Base-by-base conservation (phyloP, 2,113 vertebrate species). In the Parus major region DNA sequence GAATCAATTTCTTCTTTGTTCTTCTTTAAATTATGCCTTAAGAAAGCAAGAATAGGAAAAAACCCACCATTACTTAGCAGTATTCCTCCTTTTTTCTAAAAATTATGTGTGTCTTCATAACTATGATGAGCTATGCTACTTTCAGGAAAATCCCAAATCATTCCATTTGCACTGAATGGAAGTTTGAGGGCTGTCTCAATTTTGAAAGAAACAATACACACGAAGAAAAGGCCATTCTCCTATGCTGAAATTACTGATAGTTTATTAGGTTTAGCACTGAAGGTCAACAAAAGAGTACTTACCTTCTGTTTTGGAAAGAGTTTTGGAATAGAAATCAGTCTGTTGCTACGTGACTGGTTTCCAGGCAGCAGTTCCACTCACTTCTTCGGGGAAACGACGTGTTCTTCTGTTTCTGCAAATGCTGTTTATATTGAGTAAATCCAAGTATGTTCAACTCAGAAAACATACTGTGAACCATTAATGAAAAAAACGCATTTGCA, bases 291-390 rank as follows among this genome's bases (percentile, higher is more conserved):
- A 87, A 80, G 46, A 92, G 76, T 92, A 92, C 84, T 92, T 96
- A 96, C 92, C 93, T 96, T 94, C 72, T 96, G 96, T 96, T 97
- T 97, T 94, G 92, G 91, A 95, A 95, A 92, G 70, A 85, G 75
- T 94, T 96, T 94, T 90, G 69, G 86, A 95, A 96, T 42, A 75
- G 53, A 86, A 96, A 96, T 88, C 80, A 95, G 85, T 73, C 93
- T 94, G 93, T 95, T 96, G 92, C 93, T 90, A 94, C 1, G 85
- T 94, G 94, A 91, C 79, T 93, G 76, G 92, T 97, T 96, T 94
- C 95, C 82, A 93, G 77, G 96, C 94, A 96, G 88, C 92, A 90
- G 76, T 68, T 95, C 52, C 88, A 70, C 85, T 95, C 49, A 84
- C 68, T 95, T 90, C 87, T 95, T 93, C 3, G 0, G 49, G 82